Conservation (phyloP, 2,888 invertebrate genomes). For the Tenthredo mesomela region DNA sequence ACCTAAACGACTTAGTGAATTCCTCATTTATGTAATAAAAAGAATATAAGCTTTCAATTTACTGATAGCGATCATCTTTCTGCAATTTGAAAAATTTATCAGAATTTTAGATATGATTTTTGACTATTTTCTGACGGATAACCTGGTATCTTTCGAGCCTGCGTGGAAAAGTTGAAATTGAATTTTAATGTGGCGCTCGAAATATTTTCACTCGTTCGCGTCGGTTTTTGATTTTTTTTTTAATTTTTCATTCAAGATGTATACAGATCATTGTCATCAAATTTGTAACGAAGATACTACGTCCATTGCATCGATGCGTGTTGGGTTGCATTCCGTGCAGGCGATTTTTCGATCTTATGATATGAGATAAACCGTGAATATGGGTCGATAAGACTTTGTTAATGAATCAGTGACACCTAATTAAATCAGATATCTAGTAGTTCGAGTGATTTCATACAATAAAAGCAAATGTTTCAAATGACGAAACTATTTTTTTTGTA, state of each 20-base stretch:
- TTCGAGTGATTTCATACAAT: neutral
- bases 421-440: neutral
- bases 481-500: neutral
- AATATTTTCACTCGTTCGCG: neutral
- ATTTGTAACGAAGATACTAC: neutral
- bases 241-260: neutral
- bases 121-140: neutral
- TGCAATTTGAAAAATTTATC: neutral
- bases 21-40: neutral
- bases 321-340: constrained; percentile 19
- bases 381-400: neutral
- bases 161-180: neutral
- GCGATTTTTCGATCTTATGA: neutral
- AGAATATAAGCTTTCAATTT: neutral
- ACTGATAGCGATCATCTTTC: neutral
- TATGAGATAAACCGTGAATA: neutral
- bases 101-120: neutral
- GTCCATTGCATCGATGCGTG: neutral
- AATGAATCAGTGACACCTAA: neutral
- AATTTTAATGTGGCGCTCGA: neutral
- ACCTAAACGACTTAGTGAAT: neutral
- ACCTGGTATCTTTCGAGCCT: neutral
- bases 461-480: neutral
- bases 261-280: neutral
- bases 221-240: neutral